A percentile compares a stretch with the other conserved stretches of the same genome.
Evolutionary conservation across 2,888 invertebrate species (phyloP).

Genomic region (Branchellion lobata): DNA sequence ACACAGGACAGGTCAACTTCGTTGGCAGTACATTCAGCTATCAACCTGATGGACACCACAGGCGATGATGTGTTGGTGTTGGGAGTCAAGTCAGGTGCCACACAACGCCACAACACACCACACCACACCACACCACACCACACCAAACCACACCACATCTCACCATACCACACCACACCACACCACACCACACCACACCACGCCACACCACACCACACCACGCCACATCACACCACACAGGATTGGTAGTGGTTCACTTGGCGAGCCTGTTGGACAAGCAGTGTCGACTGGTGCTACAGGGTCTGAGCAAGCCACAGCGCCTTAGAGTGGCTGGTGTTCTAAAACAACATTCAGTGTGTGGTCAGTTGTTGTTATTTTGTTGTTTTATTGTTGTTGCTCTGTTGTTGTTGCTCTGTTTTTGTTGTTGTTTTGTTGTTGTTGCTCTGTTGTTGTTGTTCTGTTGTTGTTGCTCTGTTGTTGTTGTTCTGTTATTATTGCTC

Average conservation of each 20-base stretch:
- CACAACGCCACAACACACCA: background rate
- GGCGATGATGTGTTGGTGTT: conserved; percentile 59
- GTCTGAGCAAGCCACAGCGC: background rate
- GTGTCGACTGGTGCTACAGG: background rate
- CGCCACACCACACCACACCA: conserved; percentile 44
- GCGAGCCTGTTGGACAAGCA: conserved; percentile 55
- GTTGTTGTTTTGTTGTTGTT: too few species aligned
- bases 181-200: conserved; percentile 49
- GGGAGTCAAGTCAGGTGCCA: conserved; percentile 52
- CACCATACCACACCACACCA: conserved; percentile 52
- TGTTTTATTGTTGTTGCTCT: too few species aligned
- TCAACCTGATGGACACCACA: conserved; percentile 56
- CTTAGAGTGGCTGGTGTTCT: background rate
- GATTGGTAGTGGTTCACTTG: conserved; percentile 58
- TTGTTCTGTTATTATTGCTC: too few species aligned
- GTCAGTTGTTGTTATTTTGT: too few species aligned
- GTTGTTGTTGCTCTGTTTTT: too few species aligned
- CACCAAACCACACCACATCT: background rate
- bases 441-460: too few species aligned
- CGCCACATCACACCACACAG: conserved; percentile 54
- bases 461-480: too few species aligned
- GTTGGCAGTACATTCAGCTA: conserved; percentile 58
- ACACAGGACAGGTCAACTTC: conserved; percentile 61
- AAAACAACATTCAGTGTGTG: background rate
- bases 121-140: conserved; percentile 53